Conservation (phyloP, 2,113 vertebrate genomes). For the Thunnus thynnus region DNA sequence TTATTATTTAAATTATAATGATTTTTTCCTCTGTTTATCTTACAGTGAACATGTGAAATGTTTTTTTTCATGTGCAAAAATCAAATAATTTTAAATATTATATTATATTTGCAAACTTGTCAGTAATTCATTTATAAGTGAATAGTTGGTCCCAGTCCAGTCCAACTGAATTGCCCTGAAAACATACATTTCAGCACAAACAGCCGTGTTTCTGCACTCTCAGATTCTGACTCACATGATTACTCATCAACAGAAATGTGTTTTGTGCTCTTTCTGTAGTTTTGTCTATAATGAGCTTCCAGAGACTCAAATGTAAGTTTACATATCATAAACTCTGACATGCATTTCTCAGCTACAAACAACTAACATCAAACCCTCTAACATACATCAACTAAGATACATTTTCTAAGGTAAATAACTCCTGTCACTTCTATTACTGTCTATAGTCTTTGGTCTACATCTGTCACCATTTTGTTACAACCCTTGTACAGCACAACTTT, state of each 20-base stretch:
- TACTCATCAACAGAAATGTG: background rate
- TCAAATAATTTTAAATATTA: background rate
- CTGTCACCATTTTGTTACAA: conserved; percentile 67
- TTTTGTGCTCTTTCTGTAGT: conserved; percentile 16
- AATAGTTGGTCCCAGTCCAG: background rate
- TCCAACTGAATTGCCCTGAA: background rate
- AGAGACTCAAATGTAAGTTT: conserved; percentile 51
- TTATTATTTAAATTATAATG: no score
- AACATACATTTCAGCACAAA: background rate
- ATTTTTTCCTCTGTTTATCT: background rate
- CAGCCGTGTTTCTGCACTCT: background rate
- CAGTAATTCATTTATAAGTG: background rate
- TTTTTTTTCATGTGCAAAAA: background rate
- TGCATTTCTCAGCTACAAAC: conserved; percentile 23
- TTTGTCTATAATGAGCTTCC: conserved; percentile 56
- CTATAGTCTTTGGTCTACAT: conserved; percentile 54
- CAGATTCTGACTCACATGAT: background rate
- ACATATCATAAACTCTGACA: conserved; percentile 49
- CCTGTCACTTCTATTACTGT: conserved; percentile 45
- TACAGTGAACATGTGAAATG: background rate
- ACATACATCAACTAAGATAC: conserved; percentile 12
- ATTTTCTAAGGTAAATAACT: conserved; percentile 48
- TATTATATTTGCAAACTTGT: background rate
- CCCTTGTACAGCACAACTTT: conserved; percentile 75
- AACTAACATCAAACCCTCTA: conserved; percentile 25